Percentiles rank a stretch among this genome's conserved stretches.
phyloP scores from a whole-genome alignment of 2,888 invertebrate genomes.

The Tricholauxania praeusta region DNA sequence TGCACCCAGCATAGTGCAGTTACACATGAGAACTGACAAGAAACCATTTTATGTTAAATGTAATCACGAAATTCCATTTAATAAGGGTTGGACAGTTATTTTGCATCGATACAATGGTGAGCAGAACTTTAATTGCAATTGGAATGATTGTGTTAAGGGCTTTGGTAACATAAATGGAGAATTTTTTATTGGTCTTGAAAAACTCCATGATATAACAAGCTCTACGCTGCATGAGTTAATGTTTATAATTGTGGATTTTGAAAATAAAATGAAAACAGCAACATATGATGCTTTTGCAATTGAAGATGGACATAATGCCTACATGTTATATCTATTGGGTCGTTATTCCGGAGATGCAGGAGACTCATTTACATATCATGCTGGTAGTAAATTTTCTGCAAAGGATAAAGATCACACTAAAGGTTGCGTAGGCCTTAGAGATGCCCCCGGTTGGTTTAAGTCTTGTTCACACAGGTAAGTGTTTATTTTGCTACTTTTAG shows the following conservation, averaged over 20 bases:
- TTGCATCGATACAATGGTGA: slow-evolving; percentile 74
- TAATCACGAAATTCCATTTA: background rate
- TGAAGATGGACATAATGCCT: slow-evolving; percentile 73
- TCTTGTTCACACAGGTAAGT: background rate
- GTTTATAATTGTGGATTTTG: slow-evolving; percentile 73
- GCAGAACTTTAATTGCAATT: slow-evolving; percentile 73
- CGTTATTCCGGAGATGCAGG: slow-evolving; percentile 9
- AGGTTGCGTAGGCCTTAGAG: background rate
- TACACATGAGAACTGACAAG: too few species aligned
- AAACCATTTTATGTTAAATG: too few species aligned
- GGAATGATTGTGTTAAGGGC: slow-evolving; percentile 74
- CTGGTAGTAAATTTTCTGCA: slow-evolving; percentile 14
- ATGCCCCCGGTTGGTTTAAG: slow-evolving; percentile 12
- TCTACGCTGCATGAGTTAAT: slow-evolving; percentile 69
- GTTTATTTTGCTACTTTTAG: too few species aligned
- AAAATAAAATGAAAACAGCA: slow-evolving; percentile 70
- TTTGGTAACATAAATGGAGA: slow-evolving; percentile 76
- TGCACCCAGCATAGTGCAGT: too few species aligned
- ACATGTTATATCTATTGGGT: slow-evolving; percentile 51
- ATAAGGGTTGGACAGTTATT: slow-evolving; percentile 67
- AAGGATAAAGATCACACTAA: slow-evolving; percentile 5
- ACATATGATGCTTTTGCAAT: slow-evolving; percentile 74
- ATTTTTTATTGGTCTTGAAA: slow-evolving; percentile 77
- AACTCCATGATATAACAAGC: slow-evolving; percentile 68
- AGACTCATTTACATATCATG: slow-evolving; percentile 8